A percentile compares a stretch with the other conserved stretches of the same genome.
phyloP scores from a whole-genome alignment of 2,888 invertebrate species.

The Microctonus hyperodae region DNA sequence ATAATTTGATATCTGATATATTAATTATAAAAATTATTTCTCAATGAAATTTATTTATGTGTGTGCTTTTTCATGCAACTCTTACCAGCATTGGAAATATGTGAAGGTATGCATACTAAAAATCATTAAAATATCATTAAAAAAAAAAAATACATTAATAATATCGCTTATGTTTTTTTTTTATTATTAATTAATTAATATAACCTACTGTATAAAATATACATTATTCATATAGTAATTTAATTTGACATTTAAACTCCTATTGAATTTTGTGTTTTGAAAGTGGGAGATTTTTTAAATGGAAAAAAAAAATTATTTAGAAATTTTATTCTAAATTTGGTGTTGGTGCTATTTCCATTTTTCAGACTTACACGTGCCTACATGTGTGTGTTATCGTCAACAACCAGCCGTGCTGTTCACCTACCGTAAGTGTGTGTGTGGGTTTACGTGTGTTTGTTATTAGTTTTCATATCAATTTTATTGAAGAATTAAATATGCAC shows the following conservation, averaged over 20 bases:
- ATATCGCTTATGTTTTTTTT: neutral
- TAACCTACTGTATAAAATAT: slow-evolving; percentile 13
- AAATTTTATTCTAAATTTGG: slow-evolving; percentile 29
- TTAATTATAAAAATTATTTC: slow-evolving; percentile 17
- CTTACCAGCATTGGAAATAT: slow-evolving; percentile 80
- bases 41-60: slow-evolving; percentile 44
- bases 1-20: neutral
- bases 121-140: neutral
- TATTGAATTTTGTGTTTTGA: neutral
- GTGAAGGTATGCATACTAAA: slow-evolving; percentile 73
- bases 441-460: slow-evolving; percentile 31
- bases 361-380: slow-evolving; percentile 88
- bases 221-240: neutral
- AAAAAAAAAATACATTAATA: neutral
- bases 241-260: neutral
- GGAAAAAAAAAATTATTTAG: neutral
- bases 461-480: slow-evolving; percentile 10
- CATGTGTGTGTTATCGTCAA: slow-evolving; percentile 88
- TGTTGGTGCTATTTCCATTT: slow-evolving; percentile 51
- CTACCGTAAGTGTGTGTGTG: slow-evolving; percentile 70
- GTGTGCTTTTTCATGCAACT: slow-evolving; percentile 62
- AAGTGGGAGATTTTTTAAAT: neutral
- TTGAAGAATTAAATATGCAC: neutral
- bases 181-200: slow-evolving; percentile 2
- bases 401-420: slow-evolving; percentile 85